Conservation (phyloP, 2,113 vertebrate species). For the Pseudopodoces humilis region DNA sequence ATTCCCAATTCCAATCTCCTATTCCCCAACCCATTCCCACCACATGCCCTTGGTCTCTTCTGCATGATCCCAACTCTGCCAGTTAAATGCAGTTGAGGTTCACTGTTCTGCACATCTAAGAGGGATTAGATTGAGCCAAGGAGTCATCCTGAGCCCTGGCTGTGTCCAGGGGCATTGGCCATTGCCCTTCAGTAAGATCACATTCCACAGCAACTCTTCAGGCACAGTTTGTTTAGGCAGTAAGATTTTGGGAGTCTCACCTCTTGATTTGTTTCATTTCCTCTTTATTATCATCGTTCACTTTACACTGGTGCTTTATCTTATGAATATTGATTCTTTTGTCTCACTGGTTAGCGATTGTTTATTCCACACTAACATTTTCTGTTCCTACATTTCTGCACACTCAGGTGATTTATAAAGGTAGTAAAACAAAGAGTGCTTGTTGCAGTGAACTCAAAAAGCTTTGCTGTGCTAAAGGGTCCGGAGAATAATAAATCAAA, state of each 20-base stretch:
- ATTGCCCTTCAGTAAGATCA: neutral
- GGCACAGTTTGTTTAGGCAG: neutral
- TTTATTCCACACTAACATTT: conserved; percentile 49
- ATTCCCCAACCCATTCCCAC: neutral
- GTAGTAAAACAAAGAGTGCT: conserved; percentile 19
- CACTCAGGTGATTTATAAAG: conserved; percentile 55
- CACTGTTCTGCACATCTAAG: neutral
- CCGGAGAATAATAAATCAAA: conserved; percentile 52
- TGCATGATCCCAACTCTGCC: neutral
- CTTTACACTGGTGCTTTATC: neutral
- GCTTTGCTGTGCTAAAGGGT: conserved; percentile 30
- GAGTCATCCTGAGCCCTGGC: neutral
- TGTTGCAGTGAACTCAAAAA: conserved; percentile 5
- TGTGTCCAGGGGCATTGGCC: neutral
- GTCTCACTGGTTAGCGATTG: conserved; percentile 18
- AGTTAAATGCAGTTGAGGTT: neutral
- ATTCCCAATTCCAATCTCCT: too few relatives aligned
- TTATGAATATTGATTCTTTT: conserved; percentile 63
- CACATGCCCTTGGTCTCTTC: neutral
- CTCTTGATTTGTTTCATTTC: conserved; percentile 37
- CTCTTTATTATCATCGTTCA: conserved; percentile 19
- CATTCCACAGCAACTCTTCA: neutral
- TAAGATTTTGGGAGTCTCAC: neutral
- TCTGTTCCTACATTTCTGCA: conserved; percentile 7
- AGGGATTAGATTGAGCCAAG: neutral